A percentile compares a stretch with the other conserved stretches of the same genome.
Conservation (phyloP, 2,888 invertebrate genomes). For the Craniophora ligustri region DNA sequence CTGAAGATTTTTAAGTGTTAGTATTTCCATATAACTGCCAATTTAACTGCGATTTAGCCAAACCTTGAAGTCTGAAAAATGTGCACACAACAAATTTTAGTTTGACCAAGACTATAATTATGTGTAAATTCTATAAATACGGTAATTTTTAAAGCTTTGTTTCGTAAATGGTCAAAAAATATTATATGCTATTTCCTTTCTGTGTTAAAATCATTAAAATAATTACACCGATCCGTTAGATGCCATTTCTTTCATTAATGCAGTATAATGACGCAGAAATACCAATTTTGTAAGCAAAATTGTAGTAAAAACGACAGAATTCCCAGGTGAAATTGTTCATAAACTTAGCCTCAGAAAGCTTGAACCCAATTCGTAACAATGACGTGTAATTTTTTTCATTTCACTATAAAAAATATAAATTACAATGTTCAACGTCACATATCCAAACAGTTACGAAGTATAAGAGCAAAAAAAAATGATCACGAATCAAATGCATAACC, state of each 20-base stretch:
- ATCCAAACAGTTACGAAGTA: constrained; percentile 56
- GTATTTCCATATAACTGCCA: too few species aligned
- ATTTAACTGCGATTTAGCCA: too few species aligned
- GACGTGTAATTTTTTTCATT: constrained; percentile 45
- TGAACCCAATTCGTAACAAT: constrained; percentile 40
- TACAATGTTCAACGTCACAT: constrained; percentile 51
- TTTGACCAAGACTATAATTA: not conserved
- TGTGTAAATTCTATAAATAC: constrained; percentile 6
- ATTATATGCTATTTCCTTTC: constrained; percentile 7
- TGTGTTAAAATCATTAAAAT: constrained; percentile 23
- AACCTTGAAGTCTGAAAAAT: not conserved
- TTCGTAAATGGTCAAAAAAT: constrained; percentile 11
- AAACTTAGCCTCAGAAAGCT: constrained; percentile 18
- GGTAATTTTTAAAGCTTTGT: constrained; percentile 21
- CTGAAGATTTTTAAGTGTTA: too few species aligned
- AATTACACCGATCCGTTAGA: constrained; percentile 42
- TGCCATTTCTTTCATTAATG: constrained; percentile 27
- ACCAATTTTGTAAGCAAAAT: constrained; percentile 3
- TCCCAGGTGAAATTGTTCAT: constrained; percentile 5
- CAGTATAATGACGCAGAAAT: constrained; percentile 11
- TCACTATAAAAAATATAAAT: constrained; percentile 38
- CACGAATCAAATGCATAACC: constrained; percentile 80
- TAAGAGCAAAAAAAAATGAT: constrained; percentile 59
- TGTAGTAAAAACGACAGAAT: constrained; percentile 12
- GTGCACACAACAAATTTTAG: not conserved